Percentiles rank a stretch among this genome's conserved stretches.
Evolutionary conservation across 2,797 vertebrate genomes (phyloP).

Genomic region (Tangara arthus): DNA sequence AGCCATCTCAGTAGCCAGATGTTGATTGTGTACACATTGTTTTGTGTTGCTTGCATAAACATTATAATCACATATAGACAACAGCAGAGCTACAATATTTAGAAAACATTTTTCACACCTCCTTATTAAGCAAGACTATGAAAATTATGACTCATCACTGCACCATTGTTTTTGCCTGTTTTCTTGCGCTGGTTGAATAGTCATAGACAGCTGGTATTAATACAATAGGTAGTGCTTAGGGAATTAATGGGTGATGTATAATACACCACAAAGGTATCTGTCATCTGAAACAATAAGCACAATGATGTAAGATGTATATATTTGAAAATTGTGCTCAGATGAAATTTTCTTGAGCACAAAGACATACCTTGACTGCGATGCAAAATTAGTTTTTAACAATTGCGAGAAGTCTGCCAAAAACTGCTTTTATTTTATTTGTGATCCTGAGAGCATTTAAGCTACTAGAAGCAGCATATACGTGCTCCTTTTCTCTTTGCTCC

Average conservation of each 20-base stretch:
- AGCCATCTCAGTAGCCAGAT: slow-evolving; percentile 83
- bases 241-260: slow-evolving; percentile 85
- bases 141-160: slow-evolving; percentile 92
- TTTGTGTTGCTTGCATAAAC: slow-evolving; percentile 89
- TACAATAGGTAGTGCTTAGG: slow-evolving; percentile 85
- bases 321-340: slow-evolving; percentile 79
- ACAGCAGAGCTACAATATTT: slow-evolving; percentile 91
- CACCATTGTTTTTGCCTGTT: slow-evolving; percentile 85
- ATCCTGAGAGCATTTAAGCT: slow-evolving; percentile 83
- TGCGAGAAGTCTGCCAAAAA: slow-evolving; percentile 78
- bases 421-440: slow-evolving; percentile 86
- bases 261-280: slow-evolving; percentile 82
- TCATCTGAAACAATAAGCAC: slow-evolving; percentile 77
- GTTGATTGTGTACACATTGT: slow-evolving; percentile 90
- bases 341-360: slow-evolving; percentile 76
- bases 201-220: slow-evolving; percentile 87
- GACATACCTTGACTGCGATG: slow-evolving; percentile 78
- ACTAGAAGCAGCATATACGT: slow-evolving; percentile 81
- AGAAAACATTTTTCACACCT: slow-evolving; percentile 94
- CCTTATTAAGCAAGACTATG: slow-evolving; percentile 91
- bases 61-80: slow-evolving; percentile 93
- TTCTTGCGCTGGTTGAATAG: slow-evolving; percentile 85
- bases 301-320: slow-evolving; percentile 81
- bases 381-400: slow-evolving; percentile 83
- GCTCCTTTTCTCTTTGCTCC: slow-evolving; percentile 85